Conservation (phyloP, 2,888 invertebrate species). For the Hofmannophila pseudospretella region DNA sequence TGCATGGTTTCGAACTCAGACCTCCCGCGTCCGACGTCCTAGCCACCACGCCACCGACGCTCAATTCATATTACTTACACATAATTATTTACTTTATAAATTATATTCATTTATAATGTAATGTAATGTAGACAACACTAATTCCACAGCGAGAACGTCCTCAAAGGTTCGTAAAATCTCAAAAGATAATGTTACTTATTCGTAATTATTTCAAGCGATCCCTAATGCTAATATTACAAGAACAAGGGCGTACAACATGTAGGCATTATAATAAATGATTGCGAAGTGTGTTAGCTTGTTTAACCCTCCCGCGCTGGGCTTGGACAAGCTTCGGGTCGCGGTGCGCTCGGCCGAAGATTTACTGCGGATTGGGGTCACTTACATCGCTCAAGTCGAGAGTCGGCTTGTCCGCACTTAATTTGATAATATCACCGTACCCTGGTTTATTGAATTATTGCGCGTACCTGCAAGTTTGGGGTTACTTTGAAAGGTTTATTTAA, state of each 20-base stretch:
- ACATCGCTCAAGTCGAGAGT: slow-evolving; percentile 71
- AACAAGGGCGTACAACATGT: slow-evolving; percentile 20
- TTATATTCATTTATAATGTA: too few relatives aligned
- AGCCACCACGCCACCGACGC: too few relatives aligned
- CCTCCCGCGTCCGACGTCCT: too few relatives aligned
- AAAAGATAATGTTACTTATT: too few relatives aligned
- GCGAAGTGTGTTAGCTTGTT: slow-evolving; percentile 58
- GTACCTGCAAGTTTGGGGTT: slow-evolving; percentile 15
- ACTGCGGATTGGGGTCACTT: slow-evolving; percentile 74
- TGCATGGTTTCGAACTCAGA: too few relatives aligned
- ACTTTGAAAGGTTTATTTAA: too few relatives aligned
- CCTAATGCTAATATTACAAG: slow-evolving; percentile 1
- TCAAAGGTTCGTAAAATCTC: too few relatives aligned
- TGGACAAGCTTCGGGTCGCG: slow-evolving; percentile 18
- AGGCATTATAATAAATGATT: slow-evolving; percentile 66
- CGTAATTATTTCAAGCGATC: background rate
- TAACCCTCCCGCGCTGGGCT: slow-evolving; percentile 50
- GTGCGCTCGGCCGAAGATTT: slow-evolving; percentile 55
- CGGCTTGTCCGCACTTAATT: slow-evolving; percentile 59
- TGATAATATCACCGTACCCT: slow-evolving; percentile 46
- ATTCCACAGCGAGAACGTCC: too few relatives aligned
- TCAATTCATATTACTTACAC: too few relatives aligned
- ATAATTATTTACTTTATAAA: too few relatives aligned
- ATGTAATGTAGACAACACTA: too few relatives aligned
- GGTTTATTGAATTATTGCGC: slow-evolving; percentile 16